Percentiles rank a stretch among this genome's conserved stretches.
Evolutionary conservation across 2,888 invertebrate species (phyloP).

Genomic region (Pristionchus japonicus): DNA sequence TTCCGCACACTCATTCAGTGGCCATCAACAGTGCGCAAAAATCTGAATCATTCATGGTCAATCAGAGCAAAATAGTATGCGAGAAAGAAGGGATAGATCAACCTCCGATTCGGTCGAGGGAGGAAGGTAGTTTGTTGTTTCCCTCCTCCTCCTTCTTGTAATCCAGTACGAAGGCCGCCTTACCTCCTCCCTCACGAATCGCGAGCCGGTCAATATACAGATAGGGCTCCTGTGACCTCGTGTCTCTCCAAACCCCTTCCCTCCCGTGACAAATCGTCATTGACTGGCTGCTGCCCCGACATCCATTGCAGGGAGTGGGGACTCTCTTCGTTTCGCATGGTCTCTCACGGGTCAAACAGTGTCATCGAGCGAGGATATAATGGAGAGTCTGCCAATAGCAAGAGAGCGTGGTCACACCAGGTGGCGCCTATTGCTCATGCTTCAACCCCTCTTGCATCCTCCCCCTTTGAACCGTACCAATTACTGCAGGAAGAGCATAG

Average conservation of each 20-base stretch:
- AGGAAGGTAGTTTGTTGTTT: not conserved
- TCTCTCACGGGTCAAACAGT: no score
- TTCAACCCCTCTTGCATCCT: not conserved
- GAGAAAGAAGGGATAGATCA: not conserved
- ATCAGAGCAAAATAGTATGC: no score
- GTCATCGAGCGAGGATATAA: no score
- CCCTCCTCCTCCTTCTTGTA: not conserved
- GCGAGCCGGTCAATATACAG: not conserved
- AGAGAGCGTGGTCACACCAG: not conserved
- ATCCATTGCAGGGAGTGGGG: not conserved
- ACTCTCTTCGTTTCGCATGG: no score
- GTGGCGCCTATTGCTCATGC: not conserved
- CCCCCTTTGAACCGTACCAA: no score
- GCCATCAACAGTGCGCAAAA: no score
- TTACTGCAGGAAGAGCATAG: no score
- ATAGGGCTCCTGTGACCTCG: not conserved
- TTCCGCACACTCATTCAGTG: no score
- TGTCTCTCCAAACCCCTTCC: no score
- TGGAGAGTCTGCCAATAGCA: no score
- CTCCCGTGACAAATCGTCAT: slow-evolving; percentile 12
- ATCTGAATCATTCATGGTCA: no score
- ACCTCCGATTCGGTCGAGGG: not conserved
- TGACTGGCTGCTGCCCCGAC: not conserved
- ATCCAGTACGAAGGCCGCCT: slow-evolving; percentile 22
- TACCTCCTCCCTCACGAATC: not conserved